Evolutionary conservation across 2,113 vertebrate species (phyloP), one percentile per base, ranked within the genome.

Genomic region (Forbesichthys agassizii): DNA sequence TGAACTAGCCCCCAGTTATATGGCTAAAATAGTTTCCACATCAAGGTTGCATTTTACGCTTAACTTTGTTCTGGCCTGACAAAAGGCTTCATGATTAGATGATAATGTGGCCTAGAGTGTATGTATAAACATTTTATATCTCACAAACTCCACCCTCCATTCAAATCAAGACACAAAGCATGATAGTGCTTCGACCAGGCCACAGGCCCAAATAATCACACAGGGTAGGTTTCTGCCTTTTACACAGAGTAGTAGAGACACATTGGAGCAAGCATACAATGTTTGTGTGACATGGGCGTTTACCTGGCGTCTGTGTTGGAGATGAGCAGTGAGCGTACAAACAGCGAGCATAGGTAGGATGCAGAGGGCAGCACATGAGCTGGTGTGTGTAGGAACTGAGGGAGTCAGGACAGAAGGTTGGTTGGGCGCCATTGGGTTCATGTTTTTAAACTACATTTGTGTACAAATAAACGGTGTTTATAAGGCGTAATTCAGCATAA

Each of bases 291-390:
- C n/a, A 8, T 27, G 48, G 42, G 10, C 14, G 3, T 5, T 16
- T 57, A 3, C 92, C 89, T 86, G 74, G 9, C 0, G 0, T 81
- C 79, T 13, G 74, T 47, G 36, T 88, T 90, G 33, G 94, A 93
- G 75, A 96, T 86, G 74, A 99, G 90, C 77, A 99, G 55, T 0
- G 97, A 98, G 69, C 92, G 90, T 3, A 98, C 74, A 80, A 98
- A 97, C 91, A 96, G 83, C 46, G 94, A 92, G 68, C 96, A 98
- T 13, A 98, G 93, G 78, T 94, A 93, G n/a, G 96, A 90, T 47
- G 96, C 94, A 0, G 96, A 91, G 0, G 97, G 97, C 59, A 99
- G 79, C 12, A 98, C 95, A 0, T 98, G 96, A n/a, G 96, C 95
- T 2, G 97, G 95, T 10, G 95, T 97, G 78, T 94, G 94, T 80